phyloP scores from a whole-genome alignment of 1,140 invertebrate genomes.

The Papilio polyxenes region DNA sequence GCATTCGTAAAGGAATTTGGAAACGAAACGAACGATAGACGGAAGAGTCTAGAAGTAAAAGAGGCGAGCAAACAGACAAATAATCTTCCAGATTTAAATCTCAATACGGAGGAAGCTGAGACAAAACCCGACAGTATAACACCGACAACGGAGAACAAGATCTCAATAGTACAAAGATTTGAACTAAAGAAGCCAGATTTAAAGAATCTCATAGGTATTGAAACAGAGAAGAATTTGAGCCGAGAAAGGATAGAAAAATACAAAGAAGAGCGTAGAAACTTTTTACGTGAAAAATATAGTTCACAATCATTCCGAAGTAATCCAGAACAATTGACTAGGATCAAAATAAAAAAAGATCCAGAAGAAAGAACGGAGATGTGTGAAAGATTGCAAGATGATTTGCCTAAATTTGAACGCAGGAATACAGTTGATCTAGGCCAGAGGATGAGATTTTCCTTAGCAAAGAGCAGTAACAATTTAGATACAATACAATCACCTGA shows the following conservation, averaged over 20 bases:
- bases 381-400: slow-evolving; percentile 61
- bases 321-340: slow-evolving; percentile 67
- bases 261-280: slow-evolving; percentile 93
- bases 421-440: slow-evolving; percentile 78
- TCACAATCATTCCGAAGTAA: slow-evolving; percentile 89
- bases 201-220: slow-evolving; percentile 78
- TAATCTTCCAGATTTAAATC: slow-evolving; percentile 81
- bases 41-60: slow-evolving; percentile 79
- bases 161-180: slow-evolving; percentile 81
- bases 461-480: slow-evolving; percentile 65
- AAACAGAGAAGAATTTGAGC: slow-evolving; percentile 82
- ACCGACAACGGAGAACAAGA: slow-evolving; percentile 82
- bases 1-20: slow-evolving; percentile 85
- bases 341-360: slow-evolving; percentile 69
- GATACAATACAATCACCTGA: slow-evolving; percentile 67
- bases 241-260: slow-evolving; percentile 93
- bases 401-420: slow-evolving; percentile 73
- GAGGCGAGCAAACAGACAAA: slow-evolving; percentile 78
- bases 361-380: slow-evolving; percentile 61
- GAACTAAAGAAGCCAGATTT: slow-evolving; percentile 66
- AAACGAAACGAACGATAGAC: slow-evolving; percentile 67
- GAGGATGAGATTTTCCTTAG: slow-evolving; percentile 71
- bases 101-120: slow-evolving; percentile 68
- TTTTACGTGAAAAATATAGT: slow-evolving; percentile 92
- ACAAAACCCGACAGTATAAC: slow-evolving; percentile 70